Evolutionary conservation across 2,888 invertebrate species (phyloP).

Genomic region (Noctuana brunneofusca): DNA sequence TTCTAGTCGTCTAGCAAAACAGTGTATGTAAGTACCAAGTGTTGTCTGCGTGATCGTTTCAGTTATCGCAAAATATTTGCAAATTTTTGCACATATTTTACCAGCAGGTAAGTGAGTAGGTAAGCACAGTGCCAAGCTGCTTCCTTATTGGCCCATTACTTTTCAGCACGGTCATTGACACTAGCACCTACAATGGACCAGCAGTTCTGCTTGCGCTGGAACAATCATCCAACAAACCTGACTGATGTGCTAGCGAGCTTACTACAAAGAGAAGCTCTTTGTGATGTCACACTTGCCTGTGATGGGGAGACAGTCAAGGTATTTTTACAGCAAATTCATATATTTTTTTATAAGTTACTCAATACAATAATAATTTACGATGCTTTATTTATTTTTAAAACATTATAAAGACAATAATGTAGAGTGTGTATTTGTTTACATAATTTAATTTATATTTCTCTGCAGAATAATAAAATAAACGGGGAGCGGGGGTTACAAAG

Average conservation of each 20-base stretch:
- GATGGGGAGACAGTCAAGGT: slow-evolving; percentile 94
- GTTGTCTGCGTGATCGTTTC: slow-evolving; percentile 22
- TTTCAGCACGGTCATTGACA: slow-evolving; percentile 83
- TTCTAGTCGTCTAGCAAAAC: slow-evolving; percentile 35
- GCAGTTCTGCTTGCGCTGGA: slow-evolving; percentile 97
- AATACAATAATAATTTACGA: too few relatives aligned
- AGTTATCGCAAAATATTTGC: slow-evolving; percentile 35
- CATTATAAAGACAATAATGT: too few relatives aligned
- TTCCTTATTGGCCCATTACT: slow-evolving; percentile 49
- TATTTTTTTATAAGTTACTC: too few relatives aligned
- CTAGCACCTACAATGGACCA: slow-evolving; percentile 86
- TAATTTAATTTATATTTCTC: too few relatives aligned
- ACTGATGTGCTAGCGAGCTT: slow-evolving; percentile 94
- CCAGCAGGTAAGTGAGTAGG: background rate
- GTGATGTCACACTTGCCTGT: slow-evolving; percentile 96
- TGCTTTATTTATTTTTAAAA: too few relatives aligned
- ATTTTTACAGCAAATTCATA: slow-evolving; percentile 34
- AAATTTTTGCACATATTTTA: slow-evolving; percentile 41
- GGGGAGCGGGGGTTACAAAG: too few relatives aligned
- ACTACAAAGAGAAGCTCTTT: slow-evolving; percentile 93
- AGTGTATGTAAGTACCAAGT: slow-evolving; percentile 16
- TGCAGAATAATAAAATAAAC: background rate
- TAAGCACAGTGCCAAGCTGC: background rate
- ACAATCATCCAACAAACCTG: slow-evolving; percentile 95
- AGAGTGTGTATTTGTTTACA: too few relatives aligned